Evolutionary conservation across 2,888 invertebrate species (phyloP), one percentile per base, ranked within the genome.

Genomic region (Pterostichus niger): DNA sequence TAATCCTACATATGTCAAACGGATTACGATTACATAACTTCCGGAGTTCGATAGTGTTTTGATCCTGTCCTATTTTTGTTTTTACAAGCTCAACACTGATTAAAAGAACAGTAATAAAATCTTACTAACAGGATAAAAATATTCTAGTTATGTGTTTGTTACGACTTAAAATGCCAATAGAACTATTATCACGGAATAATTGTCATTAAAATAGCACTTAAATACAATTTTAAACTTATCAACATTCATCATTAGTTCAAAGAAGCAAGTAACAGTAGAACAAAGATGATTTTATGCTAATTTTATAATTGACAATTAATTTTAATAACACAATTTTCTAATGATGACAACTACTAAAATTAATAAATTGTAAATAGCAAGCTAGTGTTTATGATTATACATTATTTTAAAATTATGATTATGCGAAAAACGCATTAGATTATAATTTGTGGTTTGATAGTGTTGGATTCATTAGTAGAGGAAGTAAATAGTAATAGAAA

Each of bases 31-130:
- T 64, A 35, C 35, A 64, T 64, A 64, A 64, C 64, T 35, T 71
- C 44, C 44, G 68, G 68, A 71, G 17, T 71, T 56, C 68, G 44
- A 71, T 71, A 71, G 1, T 71, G 61, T 31, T 71, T 71, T 71
- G 68, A 71, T 71, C 40, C 13, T 40, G 40, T 40, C 13, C 68
- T 71, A 71, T 71, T 71, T 71, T 44, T 71, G 68, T 71, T 35
- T 15, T n/a, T 33, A 64, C 35, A 35, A 64, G 49, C 35, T 64
- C 35, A 64, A 33, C 40, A 40, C 44, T 40, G 68, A 71, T 71
- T 71, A 44, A 71, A 40, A 71, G 40, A 33, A 56, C 40, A 71
- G 68, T 17, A 33, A 64, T 64, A 64, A 64, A 49, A 64, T 64
- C 35, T 64, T 6, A 64, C 35, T 35, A 64, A 64, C 64, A 35